Evolutionary conservation across 1,140 invertebrate genomes (phyloP), one percentile per base, ranked within the genome.

Genomic region (Drosophila hydei): DNA sequence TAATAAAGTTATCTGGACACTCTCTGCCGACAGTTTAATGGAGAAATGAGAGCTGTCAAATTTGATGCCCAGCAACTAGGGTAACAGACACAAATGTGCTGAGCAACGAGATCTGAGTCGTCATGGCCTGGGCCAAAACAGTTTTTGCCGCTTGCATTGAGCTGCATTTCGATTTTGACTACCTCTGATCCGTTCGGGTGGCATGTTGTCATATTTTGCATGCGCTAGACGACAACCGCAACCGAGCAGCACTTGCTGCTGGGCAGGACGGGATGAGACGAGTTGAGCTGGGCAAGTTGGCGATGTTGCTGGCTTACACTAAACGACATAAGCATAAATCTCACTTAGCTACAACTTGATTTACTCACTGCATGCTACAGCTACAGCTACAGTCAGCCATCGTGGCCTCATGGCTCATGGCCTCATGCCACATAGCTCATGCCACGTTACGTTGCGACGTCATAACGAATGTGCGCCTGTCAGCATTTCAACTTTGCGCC

Each of bases 401-500:
- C 45, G 45, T 25, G 48, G 25, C 38, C 50, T 40, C 51, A 59
- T 42, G 61, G 30, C 27, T 19, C 54, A 52, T 56, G 40, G 43
- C 69, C 58, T n/a, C 59, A 74, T 71, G 43, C 71, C 71, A 56
- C 73, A 56, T 56, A 43, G 38, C 54, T 43, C 54, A 56, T 56
- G 54, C 54, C 54, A 56, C 54, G 54, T 56, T 43, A 56, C 60
- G 60, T 47, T 70, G 76, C 70, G 70, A 72, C 77, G 77, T 88
- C 83, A 88, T 88, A 88, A 88, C 83, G 83, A 88, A 88, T 88
- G 83, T 87, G 78, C 75, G 72, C 71, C 83, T 88, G 83, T 88
- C 83, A 88, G 80, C 83, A 88, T 88, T 88, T 88, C 84, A 88
- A 88, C 83, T 88, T 88, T 88, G 78, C 83, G 83, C 83, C 83